A percentile compares a stretch with the other conserved stretches of the same genome.
Evolutionary conservation across 30 jellyfish, hydroid and myxozoan species (phyloP).

Genomic region (Turritopsis rubra): DNA sequence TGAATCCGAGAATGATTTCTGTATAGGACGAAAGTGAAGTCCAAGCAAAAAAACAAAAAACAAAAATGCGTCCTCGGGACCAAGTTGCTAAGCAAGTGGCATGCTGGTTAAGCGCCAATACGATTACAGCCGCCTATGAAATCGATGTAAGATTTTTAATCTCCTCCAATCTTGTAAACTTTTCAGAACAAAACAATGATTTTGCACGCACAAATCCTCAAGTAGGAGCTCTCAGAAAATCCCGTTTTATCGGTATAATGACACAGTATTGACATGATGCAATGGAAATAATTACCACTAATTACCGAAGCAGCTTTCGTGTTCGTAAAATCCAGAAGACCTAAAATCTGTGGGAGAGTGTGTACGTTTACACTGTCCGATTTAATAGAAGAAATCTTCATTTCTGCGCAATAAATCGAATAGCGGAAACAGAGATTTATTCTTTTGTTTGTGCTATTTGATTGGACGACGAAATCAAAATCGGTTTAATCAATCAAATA

Average conservation of each 20-base stretch:
- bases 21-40: no score
- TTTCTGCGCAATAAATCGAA: no score
- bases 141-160: neutral
- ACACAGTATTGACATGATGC: neutral
- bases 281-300: neutral
- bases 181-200: neutral
- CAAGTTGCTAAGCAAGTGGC: neutral
- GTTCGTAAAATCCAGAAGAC: no score
- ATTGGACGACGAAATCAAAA: no score
- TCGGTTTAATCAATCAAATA: no score
- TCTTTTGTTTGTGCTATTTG: no score
- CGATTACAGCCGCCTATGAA: neutral
- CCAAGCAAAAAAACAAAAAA: neutral
- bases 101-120: neutral
- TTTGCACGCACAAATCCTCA: neutral
- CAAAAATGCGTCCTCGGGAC: neutral
- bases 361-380: no score
- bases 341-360: no score
- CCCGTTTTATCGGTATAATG: neutral
- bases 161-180: neutral
- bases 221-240: neutral
- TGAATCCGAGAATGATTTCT: no score
- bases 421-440: no score
- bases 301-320: neutral
- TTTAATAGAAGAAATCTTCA: no score